These are phyloP conservation scores for Syrphus vitripennis DNA, from an alignment of 2,888 invertebrate species.

Conservation along the genomic window DNA sequence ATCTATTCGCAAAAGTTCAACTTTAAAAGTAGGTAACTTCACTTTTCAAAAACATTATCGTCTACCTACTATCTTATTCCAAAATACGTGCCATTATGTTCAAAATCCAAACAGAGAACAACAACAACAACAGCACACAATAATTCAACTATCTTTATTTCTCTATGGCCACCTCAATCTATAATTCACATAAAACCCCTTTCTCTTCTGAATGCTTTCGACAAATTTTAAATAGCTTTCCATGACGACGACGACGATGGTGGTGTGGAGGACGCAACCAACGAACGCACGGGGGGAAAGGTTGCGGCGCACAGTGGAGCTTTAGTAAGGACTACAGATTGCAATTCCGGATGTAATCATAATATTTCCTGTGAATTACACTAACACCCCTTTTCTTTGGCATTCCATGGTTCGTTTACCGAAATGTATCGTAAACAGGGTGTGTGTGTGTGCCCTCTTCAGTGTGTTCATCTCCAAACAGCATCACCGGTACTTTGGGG, in stretches of 20 bases:
- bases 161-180: neutral
- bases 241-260: neutral
- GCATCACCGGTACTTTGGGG: neutral
- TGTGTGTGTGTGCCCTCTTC: neutral
- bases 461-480: slow-evolving; percentile 19
- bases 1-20: neutral
- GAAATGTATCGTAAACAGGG: slow-evolving; percentile 63
- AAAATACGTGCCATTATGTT: neutral
- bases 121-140: neutral
- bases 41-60: neutral
- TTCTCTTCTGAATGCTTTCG: neutral
- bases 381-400: slow-evolving; percentile 63
- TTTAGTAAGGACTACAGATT: slow-evolving; percentile 48
- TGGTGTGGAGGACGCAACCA: neutral
- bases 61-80: neutral
- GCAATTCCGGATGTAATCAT: slow-evolving; percentile 70
- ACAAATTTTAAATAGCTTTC: slow-evolving; percentile 58
- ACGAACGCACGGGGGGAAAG: neutral
- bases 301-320: neutral
- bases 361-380: slow-evolving; percentile 69
- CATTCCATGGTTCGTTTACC: slow-evolving; percentile 66
- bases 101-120: neutral
- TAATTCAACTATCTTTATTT: slow-evolving; percentile 16
- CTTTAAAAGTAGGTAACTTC: neutral
- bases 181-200: slow-evolving; percentile 4